These are phyloP conservation scores for Operophtera brumata DNA, from an alignment of 2,888 invertebrate species.

Conservation along the genomic window DNA sequence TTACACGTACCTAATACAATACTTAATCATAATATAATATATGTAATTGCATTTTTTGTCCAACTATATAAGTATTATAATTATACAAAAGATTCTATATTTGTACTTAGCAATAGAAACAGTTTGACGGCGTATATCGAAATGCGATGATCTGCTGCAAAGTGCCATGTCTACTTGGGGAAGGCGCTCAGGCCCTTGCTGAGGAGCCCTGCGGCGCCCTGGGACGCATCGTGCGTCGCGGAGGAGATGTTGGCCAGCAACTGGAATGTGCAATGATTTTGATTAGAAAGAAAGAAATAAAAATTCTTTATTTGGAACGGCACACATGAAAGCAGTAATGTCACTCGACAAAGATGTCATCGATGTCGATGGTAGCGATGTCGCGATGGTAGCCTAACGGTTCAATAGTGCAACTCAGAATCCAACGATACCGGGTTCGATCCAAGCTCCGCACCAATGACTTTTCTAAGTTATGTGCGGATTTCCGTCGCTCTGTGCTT, in stretches of 20 bases:
- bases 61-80: not conserved
- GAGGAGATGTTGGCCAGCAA: constrained; percentile 61
- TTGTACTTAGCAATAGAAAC: constrained; percentile 7
- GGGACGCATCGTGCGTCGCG: constrained; percentile 68
- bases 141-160: constrained; percentile 25
- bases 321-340: too few species aligned
- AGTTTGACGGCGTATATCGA: not conserved
- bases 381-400: too few species aligned
- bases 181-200: constrained; percentile 75
- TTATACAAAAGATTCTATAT: constrained; percentile 7
- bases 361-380: too few species aligned
- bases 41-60: not conserved
- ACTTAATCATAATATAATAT: not conserved
- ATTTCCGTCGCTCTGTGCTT: too few species aligned
- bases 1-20: not conserved
- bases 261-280: constrained; percentile 43
- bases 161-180: constrained; percentile 63
- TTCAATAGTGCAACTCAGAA: too few species aligned
- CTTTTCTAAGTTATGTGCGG: too few species aligned
- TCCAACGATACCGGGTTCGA: too few species aligned
- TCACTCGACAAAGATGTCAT: too few species aligned
- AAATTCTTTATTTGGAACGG: too few species aligned
- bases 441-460: too few species aligned
- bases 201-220: constrained; percentile 70
- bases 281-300: too few species aligned